Conservation (phyloP, 2,113 vertebrate species). For the Pelvicachromis taeniatus region DNA sequence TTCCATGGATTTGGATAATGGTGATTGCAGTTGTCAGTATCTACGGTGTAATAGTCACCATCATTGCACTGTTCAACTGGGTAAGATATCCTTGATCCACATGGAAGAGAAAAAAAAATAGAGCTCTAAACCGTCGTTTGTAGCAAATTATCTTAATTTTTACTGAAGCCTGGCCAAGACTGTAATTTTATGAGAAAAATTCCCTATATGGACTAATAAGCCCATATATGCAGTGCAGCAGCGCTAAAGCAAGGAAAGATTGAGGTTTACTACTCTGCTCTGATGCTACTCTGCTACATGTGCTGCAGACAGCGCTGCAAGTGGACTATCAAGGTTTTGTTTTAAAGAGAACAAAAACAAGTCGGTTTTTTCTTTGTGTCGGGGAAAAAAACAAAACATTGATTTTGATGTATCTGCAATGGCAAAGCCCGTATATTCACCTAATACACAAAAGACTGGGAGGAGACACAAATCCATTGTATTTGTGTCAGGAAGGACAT, state of each 20-base stretch:
- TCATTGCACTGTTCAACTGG: neutral
- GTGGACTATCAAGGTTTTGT: neutral
- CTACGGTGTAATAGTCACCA: conserved; percentile 17
- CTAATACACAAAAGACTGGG: neutral
- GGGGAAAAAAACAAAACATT: neutral
- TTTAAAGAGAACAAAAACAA: neutral
- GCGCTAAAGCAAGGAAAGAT: neutral
- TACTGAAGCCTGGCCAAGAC: neutral
- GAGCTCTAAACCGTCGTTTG: neutral
- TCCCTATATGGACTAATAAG: neutral
- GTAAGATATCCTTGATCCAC: conserved; percentile 11
- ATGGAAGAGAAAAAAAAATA: neutral
- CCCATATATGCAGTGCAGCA: neutral
- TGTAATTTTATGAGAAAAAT: neutral
- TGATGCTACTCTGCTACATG: neutral
- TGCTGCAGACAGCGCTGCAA: neutral
- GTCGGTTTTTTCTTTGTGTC: neutral
- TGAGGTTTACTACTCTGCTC: neutral
- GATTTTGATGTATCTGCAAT: neutral
- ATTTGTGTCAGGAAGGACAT: neutral
- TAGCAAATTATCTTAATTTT: neutral
- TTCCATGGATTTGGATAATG: conserved; percentile 2
- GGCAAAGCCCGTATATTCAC: rapidly evolving
- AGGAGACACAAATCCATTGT: neutral
- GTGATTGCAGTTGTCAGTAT: neutral